Evolutionary conservation across 2,113 vertebrate genomes (phyloP).

Genomic region (Xenopus borealis): DNA sequence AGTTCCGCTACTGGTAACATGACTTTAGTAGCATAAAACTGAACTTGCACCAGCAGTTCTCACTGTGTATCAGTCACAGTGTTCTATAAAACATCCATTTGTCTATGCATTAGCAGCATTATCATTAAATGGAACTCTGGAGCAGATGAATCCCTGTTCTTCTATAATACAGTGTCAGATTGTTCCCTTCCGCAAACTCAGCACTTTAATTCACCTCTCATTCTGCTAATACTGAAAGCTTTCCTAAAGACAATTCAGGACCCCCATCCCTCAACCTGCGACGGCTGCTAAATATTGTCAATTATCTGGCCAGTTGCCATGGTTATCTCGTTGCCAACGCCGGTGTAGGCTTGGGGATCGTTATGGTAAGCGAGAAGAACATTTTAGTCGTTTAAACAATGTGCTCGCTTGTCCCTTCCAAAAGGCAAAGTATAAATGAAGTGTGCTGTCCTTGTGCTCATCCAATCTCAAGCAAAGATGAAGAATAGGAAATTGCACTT

Average conservation of each 20-base stretch:
- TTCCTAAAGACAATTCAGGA: not conserved
- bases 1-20: no score
- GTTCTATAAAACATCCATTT: not conserved
- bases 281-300: not conserved
- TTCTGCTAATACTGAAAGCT: slow-evolving; percentile 6
- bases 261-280: not conserved
- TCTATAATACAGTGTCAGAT: not conserved
- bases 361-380: not conserved
- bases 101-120: not conserved
- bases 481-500: no score
- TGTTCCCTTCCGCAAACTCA: not conserved
- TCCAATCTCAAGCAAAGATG: no score
- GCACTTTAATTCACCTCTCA: slow-evolving; percentile 17
- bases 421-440: no score
- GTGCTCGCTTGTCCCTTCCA: not conserved
- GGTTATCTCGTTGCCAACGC: not conserved
- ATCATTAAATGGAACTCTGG: not conserved
- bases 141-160: not conserved
- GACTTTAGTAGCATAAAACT: no score
- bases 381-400: slow-evolving; percentile 14
- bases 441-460: no score
- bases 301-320: slow-evolving; percentile 19
- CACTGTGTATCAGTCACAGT: not conserved
- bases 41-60: no score
- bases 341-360: not conserved